phyloP scores from a whole-genome alignment of 2,888 invertebrate genomes.

The Aspidiotus rigidus region DNA sequence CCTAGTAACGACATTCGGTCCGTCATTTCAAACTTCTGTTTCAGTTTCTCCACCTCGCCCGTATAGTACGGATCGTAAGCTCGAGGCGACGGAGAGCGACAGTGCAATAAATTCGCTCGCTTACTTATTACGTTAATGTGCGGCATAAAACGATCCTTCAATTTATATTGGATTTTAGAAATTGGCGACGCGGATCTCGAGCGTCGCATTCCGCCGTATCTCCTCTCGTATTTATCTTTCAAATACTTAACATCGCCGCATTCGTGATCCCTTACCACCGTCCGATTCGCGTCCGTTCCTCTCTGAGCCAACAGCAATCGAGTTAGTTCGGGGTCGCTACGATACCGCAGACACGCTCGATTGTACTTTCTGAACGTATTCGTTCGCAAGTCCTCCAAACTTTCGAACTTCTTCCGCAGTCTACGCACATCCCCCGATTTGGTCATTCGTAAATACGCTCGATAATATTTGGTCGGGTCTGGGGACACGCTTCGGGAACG shows the following conservation, averaged over 20 bases:
- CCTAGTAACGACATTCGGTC: constrained; percentile 57
- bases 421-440: constrained; percentile 69
- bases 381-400: constrained; percentile 48
- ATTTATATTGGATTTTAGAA: constrained; percentile 53
- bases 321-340: constrained; percentile 66
- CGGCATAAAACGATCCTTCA: constrained; percentile 70
- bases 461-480: constrained; percentile 47
- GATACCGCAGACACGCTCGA: constrained; percentile 51
- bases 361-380: constrained; percentile 32
- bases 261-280: constrained; percentile 49
- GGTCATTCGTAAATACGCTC: constrained; percentile 59
- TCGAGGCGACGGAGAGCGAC: constrained; percentile 27
- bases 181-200: constrained; percentile 52
- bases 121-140: constrained; percentile 85
- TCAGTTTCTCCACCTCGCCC: constrained; percentile 63
- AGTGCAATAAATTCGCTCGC: constrained; percentile 55
- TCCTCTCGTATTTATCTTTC: constrained; percentile 51
- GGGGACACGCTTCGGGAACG: constrained; percentile 45
- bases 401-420: constrained; percentile 69
- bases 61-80: constrained; percentile 39
- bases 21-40: constrained; percentile 57
- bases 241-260: constrained; percentile 54
- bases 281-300: constrained; percentile 39
- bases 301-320: constrained; percentile 47
- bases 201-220: constrained; percentile 45